phyloP scores from a whole-genome alignment of 2,888 invertebrate genomes.

The Sphaerophoria rueppellii region DNA sequence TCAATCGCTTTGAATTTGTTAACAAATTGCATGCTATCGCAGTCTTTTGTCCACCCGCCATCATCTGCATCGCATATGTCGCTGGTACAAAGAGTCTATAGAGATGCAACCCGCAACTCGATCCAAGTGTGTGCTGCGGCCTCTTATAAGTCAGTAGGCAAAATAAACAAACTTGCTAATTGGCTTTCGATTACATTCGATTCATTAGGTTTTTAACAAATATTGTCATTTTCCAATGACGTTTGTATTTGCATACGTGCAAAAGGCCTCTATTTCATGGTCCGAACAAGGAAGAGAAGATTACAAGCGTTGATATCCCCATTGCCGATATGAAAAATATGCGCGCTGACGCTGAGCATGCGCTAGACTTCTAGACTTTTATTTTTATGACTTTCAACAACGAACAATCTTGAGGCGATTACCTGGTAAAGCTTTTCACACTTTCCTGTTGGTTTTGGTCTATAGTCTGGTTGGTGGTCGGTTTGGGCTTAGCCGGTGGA shows the following conservation, averaged over 20 bases:
- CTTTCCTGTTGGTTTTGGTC: slow-evolving; percentile 35
- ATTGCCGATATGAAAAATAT: slow-evolving; percentile 58
- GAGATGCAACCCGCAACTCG: slow-evolving; percentile 43
- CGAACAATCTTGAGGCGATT: slow-evolving; percentile 51
- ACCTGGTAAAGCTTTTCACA: slow-evolving; percentile 67
- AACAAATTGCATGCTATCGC: slow-evolving; percentile 59
- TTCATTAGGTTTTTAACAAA: slow-evolving; percentile 46
- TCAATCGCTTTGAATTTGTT: slow-evolving; percentile 42
- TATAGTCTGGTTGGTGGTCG: not conserved
- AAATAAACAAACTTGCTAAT: slow-evolving; percentile 64
- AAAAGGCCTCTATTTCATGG: slow-evolving; percentile 8
- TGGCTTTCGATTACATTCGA: slow-evolving; percentile 63
- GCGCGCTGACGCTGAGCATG: slow-evolving; percentile 41
- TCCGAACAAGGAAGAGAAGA: slow-evolving; percentile 70
- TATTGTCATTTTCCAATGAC: slow-evolving; percentile 49
- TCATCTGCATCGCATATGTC: slow-evolving; percentile 1
- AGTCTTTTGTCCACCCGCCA: not conserved
- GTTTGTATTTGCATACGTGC: slow-evolving; percentile 22
- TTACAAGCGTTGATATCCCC: slow-evolving; percentile 62
- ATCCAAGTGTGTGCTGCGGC: not conserved
- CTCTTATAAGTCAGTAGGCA: not conserved
- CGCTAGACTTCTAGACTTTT: slow-evolving; percentile 43
- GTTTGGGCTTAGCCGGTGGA: slow-evolving; percentile 8
- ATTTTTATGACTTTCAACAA: not conserved
- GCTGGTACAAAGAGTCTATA: slow-evolving; percentile 41